Conservation (phyloP, 2,888 invertebrate species). For the Antitype chi region DNA sequence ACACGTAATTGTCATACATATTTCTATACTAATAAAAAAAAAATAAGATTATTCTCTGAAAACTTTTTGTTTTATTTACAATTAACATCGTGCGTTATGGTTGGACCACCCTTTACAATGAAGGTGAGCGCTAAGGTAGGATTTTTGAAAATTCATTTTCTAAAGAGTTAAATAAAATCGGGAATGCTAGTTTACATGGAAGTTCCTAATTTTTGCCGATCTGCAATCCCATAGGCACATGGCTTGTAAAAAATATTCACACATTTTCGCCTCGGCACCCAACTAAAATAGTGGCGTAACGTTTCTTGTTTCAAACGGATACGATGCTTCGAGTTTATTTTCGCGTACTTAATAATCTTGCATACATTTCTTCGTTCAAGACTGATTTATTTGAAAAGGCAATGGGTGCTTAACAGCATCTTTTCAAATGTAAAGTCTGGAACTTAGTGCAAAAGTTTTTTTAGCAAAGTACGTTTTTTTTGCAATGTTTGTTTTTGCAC, state of each 20-base stretch:
- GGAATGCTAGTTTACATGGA: neutral
- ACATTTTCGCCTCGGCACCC: neutral
- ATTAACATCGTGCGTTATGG: no score
- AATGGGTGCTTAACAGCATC: neutral
- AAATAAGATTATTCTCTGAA: no score
- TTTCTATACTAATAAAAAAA: no score
- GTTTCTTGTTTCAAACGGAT: neutral
- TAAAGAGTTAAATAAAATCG: neutral
- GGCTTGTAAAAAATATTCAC: neutral
- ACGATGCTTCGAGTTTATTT: neutral
- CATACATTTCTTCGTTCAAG: conserved; percentile 10
- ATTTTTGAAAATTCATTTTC: neutral
- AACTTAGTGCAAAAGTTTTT: neutral
- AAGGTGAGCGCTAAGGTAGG: neutral
- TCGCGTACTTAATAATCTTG: neutral
- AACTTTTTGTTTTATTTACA: no score
- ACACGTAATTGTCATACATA: no score
- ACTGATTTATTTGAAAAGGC: conserved; percentile 19
- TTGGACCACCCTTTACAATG: no score
- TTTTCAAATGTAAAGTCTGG: neutral
- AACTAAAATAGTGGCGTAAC: neutral
- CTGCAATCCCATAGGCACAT: neutral
- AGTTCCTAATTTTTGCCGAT: neutral
- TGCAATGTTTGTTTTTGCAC: conserved; percentile 7
- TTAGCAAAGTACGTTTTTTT: neutral